phyloP scores from a whole-genome alignment of 2,797 vertebrate species.

The Dicrostonyx torquatus region DNA sequence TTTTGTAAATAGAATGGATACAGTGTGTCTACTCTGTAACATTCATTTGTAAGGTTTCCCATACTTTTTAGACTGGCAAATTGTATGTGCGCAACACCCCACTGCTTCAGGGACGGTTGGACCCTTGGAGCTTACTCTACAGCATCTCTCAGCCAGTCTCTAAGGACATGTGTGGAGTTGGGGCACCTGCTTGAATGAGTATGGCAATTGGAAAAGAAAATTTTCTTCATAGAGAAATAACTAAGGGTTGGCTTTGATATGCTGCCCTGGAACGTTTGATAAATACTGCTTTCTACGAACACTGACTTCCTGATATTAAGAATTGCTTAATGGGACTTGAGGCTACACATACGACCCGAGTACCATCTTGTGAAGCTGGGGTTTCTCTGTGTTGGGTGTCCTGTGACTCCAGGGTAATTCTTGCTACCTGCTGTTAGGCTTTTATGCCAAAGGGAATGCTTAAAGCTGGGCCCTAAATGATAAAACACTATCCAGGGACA shows the following conservation, averaged over 20 bases:
- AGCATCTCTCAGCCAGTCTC: neutral
- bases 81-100: accelerated
- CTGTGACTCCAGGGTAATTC: neutral
- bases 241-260: neutral
- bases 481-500: neutral
- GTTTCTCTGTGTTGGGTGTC: neutral
- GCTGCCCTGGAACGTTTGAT: neutral
- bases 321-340: neutral
- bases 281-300: neutral
- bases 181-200: neutral
- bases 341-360: neutral
- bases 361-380: neutral
- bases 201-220: constrained; percentile 25
- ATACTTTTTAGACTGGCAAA: neutral
- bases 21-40: neutral
- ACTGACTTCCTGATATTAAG: neutral
- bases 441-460: neutral
- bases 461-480: neutral
- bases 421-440: neutral
- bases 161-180: neutral
- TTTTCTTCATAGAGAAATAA: neutral
- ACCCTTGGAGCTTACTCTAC: neutral
- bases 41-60: constrained; percentile 3
- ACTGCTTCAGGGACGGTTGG: neutral
- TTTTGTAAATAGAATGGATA: neutral